These are phyloP conservation scores for Arothron firmamentum DNA, from an alignment of 2,113 vertebrate species.

Conservation along the genomic window DNA sequence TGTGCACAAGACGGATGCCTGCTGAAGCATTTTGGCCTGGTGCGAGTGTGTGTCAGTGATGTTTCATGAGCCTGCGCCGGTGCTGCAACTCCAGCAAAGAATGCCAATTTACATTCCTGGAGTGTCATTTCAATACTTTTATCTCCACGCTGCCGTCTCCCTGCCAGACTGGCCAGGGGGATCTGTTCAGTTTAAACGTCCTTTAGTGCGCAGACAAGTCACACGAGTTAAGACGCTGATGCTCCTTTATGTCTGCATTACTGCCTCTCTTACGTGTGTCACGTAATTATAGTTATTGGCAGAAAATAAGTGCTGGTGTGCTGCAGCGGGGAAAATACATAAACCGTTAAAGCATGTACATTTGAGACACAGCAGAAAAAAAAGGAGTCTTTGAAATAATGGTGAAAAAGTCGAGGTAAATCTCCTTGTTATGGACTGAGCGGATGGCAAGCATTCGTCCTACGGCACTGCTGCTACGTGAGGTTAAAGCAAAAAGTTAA, in stretches of 20 bases:
- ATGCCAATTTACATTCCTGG: conserved; percentile 94
- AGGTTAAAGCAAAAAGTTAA: conserved; percentile 63
- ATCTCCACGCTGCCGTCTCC: conserved; percentile 79
- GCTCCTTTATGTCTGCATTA: conserved; percentile 9
- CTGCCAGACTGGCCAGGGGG: conserved; percentile 14
- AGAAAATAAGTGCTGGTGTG: neutral
- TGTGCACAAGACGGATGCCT: conserved; percentile 66
- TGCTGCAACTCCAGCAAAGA: conserved; percentile 79
- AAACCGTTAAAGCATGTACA: neutral
- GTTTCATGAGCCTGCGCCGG: conserved; percentile 84
- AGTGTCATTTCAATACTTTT: conserved; percentile 96
- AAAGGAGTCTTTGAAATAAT: neutral
- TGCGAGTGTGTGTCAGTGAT: conserved; percentile 68
- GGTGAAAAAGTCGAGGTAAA: conserved; percentile 59
- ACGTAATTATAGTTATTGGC: conserved; percentile 11
- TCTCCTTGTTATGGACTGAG: conserved; percentile 29
- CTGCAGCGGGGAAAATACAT: conserved; percentile 1
- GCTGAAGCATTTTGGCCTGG: conserved; percentile 77
- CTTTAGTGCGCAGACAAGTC: conserved; percentile 20
- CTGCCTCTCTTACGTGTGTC: conserved; percentile 15
- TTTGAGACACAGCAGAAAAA: neutral
- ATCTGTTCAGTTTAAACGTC: conserved; percentile 27
- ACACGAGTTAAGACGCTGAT: conserved; percentile 8
- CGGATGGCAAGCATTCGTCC: conserved; percentile 3
- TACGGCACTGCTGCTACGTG: conserved; percentile 23